A percentile compares a stretch with the other conserved stretches of the same genome.
These are phyloP conservation scores for Anas bahamensis DNA, from an alignment of 2,797 vertebrate species.

Conservation along the genomic window DNA sequence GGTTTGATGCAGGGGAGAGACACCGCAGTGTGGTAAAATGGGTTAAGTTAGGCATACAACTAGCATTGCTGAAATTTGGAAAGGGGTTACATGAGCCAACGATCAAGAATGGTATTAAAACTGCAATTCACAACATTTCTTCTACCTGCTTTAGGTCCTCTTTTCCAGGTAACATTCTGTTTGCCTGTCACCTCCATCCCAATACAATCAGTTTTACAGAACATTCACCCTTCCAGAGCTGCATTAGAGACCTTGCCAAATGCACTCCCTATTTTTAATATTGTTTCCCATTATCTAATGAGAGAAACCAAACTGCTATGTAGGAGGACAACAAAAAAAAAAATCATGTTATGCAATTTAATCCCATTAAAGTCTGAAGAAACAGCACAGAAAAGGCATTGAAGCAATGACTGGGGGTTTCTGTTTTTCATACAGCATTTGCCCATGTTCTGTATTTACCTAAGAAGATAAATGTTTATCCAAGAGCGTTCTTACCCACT, in stretches of 20 bases:
- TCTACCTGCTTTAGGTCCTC: background rate
- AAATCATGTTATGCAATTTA: background rate
- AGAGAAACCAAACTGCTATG: conserved; percentile 4
- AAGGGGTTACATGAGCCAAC: background rate
- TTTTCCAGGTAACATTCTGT: background rate
- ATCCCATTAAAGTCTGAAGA: background rate
- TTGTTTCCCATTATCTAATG: background rate
- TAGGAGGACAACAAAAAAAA: background rate
- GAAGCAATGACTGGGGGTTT: background rate
- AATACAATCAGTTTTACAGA: background rate
- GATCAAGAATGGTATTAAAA: background rate
- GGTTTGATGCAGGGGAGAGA: background rate
- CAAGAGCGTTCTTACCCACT: conserved; percentile 87
- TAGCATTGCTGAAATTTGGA: background rate
- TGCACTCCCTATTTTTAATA: background rate
- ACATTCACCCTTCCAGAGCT: background rate
- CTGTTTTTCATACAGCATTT: background rate
- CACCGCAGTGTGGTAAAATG: background rate
- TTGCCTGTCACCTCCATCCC: background rate
- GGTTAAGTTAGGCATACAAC: background rate
- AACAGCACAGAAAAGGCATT: background rate
- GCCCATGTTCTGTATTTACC: background rate
- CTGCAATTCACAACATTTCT: background rate
- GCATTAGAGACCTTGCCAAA: background rate
- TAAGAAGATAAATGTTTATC: background rate